phyloP scores from a whole-genome alignment of 2,797 vertebrate genomes.

The Lithobates pipiens region DNA sequence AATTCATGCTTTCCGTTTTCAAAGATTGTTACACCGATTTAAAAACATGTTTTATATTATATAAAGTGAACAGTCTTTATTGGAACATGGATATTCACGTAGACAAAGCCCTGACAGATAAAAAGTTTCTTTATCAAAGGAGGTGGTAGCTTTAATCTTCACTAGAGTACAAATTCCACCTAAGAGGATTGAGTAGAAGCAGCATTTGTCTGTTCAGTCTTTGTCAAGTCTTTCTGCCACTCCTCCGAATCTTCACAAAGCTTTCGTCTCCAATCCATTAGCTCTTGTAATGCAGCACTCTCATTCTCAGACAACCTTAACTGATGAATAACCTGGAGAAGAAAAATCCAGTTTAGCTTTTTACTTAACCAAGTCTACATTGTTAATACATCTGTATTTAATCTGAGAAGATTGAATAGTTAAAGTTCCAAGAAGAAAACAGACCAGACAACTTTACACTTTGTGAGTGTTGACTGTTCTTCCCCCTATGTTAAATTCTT shows the following conservation, averaged over 20 bases:
- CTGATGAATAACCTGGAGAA: conserved; percentile 83
- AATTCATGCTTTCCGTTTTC: conserved; percentile 67
- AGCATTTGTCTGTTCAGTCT: conserved; percentile 73
- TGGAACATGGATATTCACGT: not conserved
- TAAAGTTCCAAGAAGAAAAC: not conserved
- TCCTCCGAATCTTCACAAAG: conserved; percentile 83
- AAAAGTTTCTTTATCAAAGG: conserved; percentile 57
- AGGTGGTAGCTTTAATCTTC: conserved; percentile 79
- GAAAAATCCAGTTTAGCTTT: not conserved
- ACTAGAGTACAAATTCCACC: conserved; percentile 77
- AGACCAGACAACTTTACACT: not conserved
- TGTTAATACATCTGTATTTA: not conserved
- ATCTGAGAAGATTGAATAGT: not conserved
- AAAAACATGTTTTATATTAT: conserved; percentile 22
- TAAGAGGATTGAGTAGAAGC: conserved; percentile 81
- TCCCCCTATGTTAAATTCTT: too few species aligned
- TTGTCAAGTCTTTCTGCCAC: conserved; percentile 81
- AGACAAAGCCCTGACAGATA: conserved; percentile 14
- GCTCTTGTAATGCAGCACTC: conserved; percentile 82
- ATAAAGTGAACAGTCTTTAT: not conserved
- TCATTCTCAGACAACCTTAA: conserved; percentile 84
- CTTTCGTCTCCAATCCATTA: conserved; percentile 85
- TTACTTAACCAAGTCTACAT: not conserved
- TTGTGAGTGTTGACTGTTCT: not conserved
- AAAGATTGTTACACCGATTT: conserved; percentile 34